phyloP scores from a whole-genome alignment of 2,113 vertebrate species.

The Caloenas nicobarica region DNA sequence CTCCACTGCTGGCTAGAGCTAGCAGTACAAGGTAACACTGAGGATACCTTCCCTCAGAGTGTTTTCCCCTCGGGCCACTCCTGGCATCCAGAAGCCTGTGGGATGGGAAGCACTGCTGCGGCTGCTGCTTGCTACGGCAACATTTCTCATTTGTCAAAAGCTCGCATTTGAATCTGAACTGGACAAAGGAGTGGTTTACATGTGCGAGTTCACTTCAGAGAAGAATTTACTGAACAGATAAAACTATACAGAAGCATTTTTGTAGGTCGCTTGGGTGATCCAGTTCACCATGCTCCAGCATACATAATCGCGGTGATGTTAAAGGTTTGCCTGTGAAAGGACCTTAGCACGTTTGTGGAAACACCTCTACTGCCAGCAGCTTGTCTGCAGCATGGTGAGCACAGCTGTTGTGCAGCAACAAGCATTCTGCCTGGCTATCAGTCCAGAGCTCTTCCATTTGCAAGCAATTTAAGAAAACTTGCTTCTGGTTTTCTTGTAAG shows the following conservation, averaged over 20 bases:
- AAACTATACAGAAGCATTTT: neutral
- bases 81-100: neutral
- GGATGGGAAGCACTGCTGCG: neutral
- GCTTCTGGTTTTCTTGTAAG: neutral
- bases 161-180: neutral
- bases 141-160: neutral
- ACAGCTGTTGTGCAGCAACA: neutral
- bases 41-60: neutral
- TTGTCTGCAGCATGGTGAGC: neutral
- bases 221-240: neutral
- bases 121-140: neutral
- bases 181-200: neutral
- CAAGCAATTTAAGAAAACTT: neutral
- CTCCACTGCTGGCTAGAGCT: neutral
- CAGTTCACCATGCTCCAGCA: neutral
- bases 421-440: neutral
- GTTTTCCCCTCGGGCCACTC: neutral
- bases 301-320: neutral
- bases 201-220: neutral
- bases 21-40: too few species aligned
- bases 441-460: neutral
- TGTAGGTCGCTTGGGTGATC: neutral
- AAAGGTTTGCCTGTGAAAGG: neutral
- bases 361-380: neutral
- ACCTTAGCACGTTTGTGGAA: neutral